Conservation (phyloP, 2,797 vertebrate species). For the Oryzias sinensis region DNA sequence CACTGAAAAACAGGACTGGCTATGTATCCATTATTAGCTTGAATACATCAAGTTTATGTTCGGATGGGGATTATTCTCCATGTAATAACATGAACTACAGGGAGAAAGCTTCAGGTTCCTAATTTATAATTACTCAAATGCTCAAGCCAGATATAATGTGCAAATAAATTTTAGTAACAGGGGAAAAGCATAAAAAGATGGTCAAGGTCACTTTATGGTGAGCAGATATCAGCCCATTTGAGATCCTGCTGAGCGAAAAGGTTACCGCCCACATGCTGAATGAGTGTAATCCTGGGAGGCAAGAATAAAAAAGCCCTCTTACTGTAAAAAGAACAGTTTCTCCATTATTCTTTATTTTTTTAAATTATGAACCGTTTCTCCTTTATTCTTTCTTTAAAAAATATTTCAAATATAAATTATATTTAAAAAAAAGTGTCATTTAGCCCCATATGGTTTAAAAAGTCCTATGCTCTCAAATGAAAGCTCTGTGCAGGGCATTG, state of each 20-base stretch:
- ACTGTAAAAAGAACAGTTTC: background rate
- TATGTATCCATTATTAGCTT: slow-evolving; percentile 1
- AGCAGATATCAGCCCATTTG: slow-evolving; percentile 4
- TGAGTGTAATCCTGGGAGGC: background rate
- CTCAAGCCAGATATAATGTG: background rate
- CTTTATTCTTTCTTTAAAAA: too few species aligned
- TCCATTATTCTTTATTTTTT: too few species aligned
- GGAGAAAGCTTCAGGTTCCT: background rate
- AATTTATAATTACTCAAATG: slow-evolving; percentile 6
- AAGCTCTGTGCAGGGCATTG: too few species aligned
- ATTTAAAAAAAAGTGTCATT: too few species aligned
- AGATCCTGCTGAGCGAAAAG: background rate
- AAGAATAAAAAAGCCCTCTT: slow-evolving; percentile 6
- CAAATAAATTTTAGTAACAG: background rate
- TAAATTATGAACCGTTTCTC: too few species aligned
- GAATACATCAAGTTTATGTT: slow-evolving; percentile 15
- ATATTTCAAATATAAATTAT: too few species aligned
- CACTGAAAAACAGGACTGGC: slow-evolving; percentile 7
- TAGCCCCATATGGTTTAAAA: too few species aligned
- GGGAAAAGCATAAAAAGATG: background rate
- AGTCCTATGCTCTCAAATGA: too few species aligned
- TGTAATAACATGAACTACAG: slow-evolving; percentile 8
- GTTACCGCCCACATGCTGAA: slow-evolving; percentile 1
- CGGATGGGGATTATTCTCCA: background rate
- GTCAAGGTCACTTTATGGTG: background rate